Conservation (phyloP, 2,797 vertebrate species). For the Gymnodraco acuticeps region DNA sequence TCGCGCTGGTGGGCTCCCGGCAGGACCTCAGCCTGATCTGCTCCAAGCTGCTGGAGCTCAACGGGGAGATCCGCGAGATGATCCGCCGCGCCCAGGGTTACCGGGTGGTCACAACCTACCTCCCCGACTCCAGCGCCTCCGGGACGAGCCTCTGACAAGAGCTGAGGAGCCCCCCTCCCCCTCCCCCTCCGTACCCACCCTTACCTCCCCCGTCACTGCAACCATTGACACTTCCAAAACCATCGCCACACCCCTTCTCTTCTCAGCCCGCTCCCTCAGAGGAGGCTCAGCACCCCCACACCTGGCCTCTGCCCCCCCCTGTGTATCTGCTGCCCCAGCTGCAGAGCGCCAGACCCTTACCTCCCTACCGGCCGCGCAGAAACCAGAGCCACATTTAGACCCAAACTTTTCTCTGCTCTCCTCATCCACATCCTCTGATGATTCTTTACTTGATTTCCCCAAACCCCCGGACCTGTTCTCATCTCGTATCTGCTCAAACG, state of each 20-base stretch:
- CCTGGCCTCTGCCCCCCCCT: constrained; percentile 78
- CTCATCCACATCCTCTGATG: constrained; percentile 32
- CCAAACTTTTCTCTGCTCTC: constrained; percentile 17
- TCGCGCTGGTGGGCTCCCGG: constrained; percentile 95
- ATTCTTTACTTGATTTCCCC: constrained; percentile 47
- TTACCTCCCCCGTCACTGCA: constrained; percentile 31
- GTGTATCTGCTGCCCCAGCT: constrained; percentile 61
- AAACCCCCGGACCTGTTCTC: constrained; percentile 62
- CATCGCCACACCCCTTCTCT: constrained; percentile 23
- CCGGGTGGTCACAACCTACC: constrained; percentile 94
- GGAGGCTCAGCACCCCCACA: constrained; percentile 76
- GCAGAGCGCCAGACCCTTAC: constrained; percentile 51
- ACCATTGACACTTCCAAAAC: constrained; percentile 78
- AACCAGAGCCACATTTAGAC: constrained; percentile 26
- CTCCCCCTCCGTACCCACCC: constrained; percentile 68
- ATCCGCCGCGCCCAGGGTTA: constrained; percentile 96
- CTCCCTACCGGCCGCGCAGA: constrained; percentile 11
- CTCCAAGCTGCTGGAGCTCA: constrained; percentile 96
- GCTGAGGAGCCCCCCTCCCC: constrained; percentile 80
- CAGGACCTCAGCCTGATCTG: constrained; percentile 96
- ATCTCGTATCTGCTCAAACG: constrained; percentile 9
- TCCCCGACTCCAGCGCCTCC: constrained; percentile 94
- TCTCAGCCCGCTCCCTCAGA: constrained; percentile 45
- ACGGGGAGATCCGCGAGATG: constrained; percentile 98
- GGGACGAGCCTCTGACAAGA: constrained; percentile 99